Conservation (phyloP, 2,113 vertebrate species). For the Nothocercus julius region DNA sequence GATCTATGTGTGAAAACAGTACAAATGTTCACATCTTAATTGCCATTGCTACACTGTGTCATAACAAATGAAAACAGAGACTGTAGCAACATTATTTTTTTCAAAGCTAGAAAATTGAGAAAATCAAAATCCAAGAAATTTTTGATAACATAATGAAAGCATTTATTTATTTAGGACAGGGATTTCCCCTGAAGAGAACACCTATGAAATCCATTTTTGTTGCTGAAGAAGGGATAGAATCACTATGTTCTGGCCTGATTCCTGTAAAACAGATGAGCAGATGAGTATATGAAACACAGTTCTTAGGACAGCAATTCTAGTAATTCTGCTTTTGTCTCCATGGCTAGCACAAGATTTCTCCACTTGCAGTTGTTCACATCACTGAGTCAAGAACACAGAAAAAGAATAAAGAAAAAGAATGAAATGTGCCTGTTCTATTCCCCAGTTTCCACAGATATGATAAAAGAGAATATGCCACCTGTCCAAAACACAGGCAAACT, state of each 20-base stretch:
- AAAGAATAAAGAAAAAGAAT: background rate
- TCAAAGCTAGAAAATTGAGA: background rate
- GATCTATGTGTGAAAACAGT: background rate
- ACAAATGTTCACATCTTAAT: background rate
- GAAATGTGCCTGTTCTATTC: background rate
- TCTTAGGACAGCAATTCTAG: background rate
- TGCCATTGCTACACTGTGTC: background rate
- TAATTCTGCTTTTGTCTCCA: background rate
- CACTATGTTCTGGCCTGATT: background rate
- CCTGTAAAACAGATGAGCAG: background rate
- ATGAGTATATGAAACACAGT: background rate
- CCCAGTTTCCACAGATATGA: background rate
- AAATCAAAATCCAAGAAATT: background rate
- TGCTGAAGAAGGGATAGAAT: background rate
- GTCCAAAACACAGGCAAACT: background rate
- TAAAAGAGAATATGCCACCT: background rate
- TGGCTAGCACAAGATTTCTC: background rate
- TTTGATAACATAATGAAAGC: background rate
- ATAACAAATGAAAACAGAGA: background rate
- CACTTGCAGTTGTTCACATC: background rate
- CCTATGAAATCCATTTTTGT: background rate
- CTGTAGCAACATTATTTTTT: background rate
- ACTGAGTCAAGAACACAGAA: background rate
- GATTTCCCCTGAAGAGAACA: background rate
- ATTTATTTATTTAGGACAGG: background rate